Percentiles rank a stretch among this genome's conserved stretches.
Conservation (phyloP, 2,888 invertebrate genomes). For the Crioceris asparagi region DNA sequence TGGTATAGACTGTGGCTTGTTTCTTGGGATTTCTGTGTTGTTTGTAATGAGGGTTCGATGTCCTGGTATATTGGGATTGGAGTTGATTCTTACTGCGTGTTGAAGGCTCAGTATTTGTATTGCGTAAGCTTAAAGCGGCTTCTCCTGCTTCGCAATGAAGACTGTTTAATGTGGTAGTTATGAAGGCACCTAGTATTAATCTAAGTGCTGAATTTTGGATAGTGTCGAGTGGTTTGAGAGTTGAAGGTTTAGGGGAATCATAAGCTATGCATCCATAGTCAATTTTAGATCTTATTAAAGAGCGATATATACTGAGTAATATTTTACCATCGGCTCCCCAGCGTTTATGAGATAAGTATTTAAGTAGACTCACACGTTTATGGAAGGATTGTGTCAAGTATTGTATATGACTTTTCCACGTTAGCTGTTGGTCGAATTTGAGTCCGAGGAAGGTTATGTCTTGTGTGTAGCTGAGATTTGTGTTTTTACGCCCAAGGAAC, state of each 20-base stretch:
- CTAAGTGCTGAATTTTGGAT: slow-evolving; percentile 2
- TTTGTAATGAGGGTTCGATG: background rate
- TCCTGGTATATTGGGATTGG: background rate
- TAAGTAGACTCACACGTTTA: background rate
- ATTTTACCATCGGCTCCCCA: slow-evolving; percentile 1
- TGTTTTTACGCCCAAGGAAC: too few species aligned
- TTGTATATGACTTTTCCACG: background rate
- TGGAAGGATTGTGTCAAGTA: slow-evolving; percentile 1
- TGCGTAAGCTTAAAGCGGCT: too few species aligned
- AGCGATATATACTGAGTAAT: background rate
- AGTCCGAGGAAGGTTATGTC: background rate
- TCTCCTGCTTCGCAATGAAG: background rate
- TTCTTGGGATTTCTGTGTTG: background rate
- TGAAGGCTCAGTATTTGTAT: background rate
- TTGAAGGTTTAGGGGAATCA: background rate
- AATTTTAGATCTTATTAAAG: background rate
- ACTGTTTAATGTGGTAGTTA: background rate
- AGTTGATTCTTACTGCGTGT: background rate
- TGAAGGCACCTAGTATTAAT: slow-evolving; percentile 1
- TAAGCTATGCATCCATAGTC: slow-evolving; percentile 1
- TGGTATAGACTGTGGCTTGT: background rate
- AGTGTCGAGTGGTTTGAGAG: background rate
- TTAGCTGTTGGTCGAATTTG: background rate
- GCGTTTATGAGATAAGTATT: background rate
- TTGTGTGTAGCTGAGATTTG: too few species aligned